Base-by-base conservation (phyloP, 2,113 vertebrate species). In the Vidua chalybeata region DNA sequence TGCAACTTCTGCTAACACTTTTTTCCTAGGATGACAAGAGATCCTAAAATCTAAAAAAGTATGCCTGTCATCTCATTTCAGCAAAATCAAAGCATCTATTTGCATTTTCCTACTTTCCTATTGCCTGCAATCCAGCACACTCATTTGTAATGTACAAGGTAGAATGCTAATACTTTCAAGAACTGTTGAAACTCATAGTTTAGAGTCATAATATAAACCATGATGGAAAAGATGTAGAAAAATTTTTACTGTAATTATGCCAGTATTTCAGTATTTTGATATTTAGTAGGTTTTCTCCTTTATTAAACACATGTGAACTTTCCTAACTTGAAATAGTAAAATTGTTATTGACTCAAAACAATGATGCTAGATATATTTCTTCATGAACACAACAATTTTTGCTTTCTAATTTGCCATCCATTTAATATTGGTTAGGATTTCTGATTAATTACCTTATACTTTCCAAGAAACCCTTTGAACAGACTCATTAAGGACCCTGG, bases 391-490 rank as follows among this genome's bases (percentile, higher is more conserved):
- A 68, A 45, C 2, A 37, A 52, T 17, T 62, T 68, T 61, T 78
- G 13, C 21, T 90, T 82, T 55, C 61, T 52, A 33, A 46, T 48
- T 84, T 89, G 7, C 54, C 39, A 68, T 79, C 22, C 7, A 24
- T 80, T 33, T 24, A 80, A 63, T 80, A 87, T 63, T 54, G 16
- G 35, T 41, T 73, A 52, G 20, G 52, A 76, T 81, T 95, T 79
- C 55, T 86, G 93, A 92, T 84, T 84, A 83, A 56, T 92, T 85
- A 28, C 20, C 48, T 69, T 27, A 45, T 18, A 83, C 16, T 89
- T 75, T 86, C 66, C 54, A 92, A 94, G 76, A 86, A 76, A 86
- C 3, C 45, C 64, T 84, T 93, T 91, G 72, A 96, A 76, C 22
- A 86, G 39, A 24, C 31, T 92, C 81, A 46, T 87, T 87, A 78